These are phyloP conservation scores for Trachymyrmex cornetzi DNA, from an alignment of 1,140 invertebrate genomes.

Conservation along the genomic window DNA sequence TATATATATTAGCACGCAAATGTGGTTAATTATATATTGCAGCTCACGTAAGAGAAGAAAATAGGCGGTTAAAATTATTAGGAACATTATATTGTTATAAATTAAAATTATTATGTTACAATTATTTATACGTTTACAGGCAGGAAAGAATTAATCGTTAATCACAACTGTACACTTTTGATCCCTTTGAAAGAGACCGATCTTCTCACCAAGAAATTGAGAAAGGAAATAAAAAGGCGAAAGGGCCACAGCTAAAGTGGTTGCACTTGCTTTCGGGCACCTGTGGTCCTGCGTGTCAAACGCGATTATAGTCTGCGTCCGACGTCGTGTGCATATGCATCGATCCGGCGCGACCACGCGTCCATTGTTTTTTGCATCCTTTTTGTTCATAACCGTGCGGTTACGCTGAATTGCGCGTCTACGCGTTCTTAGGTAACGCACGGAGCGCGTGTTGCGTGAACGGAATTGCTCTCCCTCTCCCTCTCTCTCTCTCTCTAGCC, in stretches of 20 bases:
- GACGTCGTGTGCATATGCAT: conserved; percentile 54
- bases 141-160: neutral
- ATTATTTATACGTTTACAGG: too few species aligned
- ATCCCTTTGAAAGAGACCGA: conserved; percentile 1
- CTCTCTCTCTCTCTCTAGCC: conserved; percentile 35
- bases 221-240: neutral
- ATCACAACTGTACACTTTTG: neutral
- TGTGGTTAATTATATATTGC: neutral
- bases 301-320: conserved; percentile 68
- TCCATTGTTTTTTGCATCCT: conserved; percentile 49
- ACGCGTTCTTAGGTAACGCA: conserved; percentile 76
- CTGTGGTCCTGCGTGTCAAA: conserved; percentile 67
- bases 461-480: conserved; percentile 48
- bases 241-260: neutral
- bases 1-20: neutral
- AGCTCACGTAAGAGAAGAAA: neutral
- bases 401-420: conserved; percentile 63
- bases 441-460: conserved; percentile 73
- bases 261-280: conserved; percentile 32
- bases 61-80: neutral
- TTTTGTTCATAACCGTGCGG: conserved; percentile 42
- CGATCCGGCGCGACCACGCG: conserved; percentile 70
- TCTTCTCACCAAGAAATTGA: neutral
- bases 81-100: too few species aligned
- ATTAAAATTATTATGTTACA: too few species aligned